Evolutionary conservation across 2,113 vertebrate genomes (phyloP).

Genomic region (Casuarius casuarius): DNA sequence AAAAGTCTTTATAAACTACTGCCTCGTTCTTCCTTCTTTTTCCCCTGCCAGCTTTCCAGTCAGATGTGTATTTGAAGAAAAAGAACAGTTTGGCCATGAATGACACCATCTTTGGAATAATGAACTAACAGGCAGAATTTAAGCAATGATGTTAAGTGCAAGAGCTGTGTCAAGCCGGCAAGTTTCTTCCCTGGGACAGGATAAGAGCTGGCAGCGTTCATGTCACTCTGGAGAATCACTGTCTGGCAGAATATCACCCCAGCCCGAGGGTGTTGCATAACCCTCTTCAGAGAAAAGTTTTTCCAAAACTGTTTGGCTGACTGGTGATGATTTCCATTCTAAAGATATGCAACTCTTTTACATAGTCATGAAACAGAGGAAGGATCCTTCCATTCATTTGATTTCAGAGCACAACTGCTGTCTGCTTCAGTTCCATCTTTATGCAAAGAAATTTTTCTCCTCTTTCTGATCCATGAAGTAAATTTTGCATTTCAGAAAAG

Average conservation of each 20-base stretch:
- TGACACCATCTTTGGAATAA: background rate
- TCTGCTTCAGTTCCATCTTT: background rate
- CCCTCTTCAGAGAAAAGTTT: background rate
- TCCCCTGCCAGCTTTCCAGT: background rate
- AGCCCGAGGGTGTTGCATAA: conserved; percentile 1
- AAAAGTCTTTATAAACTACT: background rate
- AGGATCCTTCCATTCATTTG: background rate
- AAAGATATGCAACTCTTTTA: background rate
- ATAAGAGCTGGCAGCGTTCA: background rate
- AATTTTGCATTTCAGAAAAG: background rate
- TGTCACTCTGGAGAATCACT: background rate
- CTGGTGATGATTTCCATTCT: background rate
- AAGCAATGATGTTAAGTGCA: background rate
- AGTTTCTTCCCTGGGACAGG: background rate
- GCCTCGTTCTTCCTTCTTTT: background rate
- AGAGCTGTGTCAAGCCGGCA: background rate
- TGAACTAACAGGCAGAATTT: background rate
- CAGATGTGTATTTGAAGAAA: background rate
- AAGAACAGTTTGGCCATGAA: background rate
- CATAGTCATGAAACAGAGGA: background rate
- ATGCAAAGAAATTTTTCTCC: background rate
- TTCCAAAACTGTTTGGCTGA: background rate
- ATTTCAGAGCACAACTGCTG: background rate
- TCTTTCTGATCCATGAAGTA: background rate
- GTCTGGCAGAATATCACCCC: background rate